Percentiles rank a stretch among this genome's conserved stretches.
These are phyloP conservation scores for Chinchilla lanigera DNA, from an alignment of 2,113 vertebrate genomes.

Conservation along the genomic window DNA sequence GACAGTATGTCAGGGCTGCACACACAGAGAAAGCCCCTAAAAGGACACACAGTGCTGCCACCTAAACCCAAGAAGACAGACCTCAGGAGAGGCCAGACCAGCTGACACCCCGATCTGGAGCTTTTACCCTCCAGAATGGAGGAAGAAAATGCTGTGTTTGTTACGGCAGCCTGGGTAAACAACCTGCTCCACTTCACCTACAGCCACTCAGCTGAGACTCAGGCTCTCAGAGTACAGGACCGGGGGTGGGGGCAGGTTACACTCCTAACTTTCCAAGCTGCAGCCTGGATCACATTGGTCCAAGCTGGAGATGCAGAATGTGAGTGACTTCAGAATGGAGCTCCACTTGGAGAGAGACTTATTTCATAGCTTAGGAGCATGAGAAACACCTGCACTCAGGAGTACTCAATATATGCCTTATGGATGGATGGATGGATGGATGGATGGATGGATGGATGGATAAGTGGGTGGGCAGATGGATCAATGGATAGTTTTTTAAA, in stretches of 20 bases:
- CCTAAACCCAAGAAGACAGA: background rate
- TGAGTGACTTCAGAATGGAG: no score
- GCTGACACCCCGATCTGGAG: background rate
- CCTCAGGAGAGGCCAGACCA: background rate
- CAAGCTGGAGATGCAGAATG: background rate
- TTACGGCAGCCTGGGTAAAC: background rate
- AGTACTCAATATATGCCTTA: background rate
- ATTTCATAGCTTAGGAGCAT: background rate
- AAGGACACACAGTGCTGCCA: accelerated
- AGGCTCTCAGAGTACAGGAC: accelerated
- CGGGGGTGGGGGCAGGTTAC: accelerated
- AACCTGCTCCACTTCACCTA: accelerated
- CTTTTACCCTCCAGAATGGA: background rate
- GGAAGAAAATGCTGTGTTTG: background rate
- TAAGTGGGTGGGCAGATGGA: background rate
- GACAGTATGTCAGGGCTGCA: background rate
- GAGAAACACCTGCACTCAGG: background rate
- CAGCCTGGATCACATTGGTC: background rate
- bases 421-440: background rate
- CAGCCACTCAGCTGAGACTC: accelerated
- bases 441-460: background rate
- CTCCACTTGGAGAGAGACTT: background rate
- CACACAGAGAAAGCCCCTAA: no score
- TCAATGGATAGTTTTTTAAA: background rate
- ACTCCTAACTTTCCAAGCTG: background rate